A percentile compares a stretch with the other conserved stretches of the same genome.
phyloP scores from a whole-genome alignment of 2,888 invertebrate genomes.

The Stomorhina lunata region DNA sequence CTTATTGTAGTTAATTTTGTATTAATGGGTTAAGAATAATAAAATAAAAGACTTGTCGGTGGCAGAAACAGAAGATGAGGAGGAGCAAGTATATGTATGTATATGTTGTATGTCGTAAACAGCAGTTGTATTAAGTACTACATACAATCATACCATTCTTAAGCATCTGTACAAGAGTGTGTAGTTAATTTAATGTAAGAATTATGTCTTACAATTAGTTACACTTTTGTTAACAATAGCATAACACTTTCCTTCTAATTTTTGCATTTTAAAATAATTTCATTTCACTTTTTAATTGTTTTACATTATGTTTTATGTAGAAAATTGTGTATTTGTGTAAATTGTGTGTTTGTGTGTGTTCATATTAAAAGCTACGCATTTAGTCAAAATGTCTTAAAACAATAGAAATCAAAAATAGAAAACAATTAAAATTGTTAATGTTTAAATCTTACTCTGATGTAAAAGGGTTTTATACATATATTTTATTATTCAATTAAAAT shows the following conservation, averaged over 20 bases:
- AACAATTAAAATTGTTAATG: constrained; percentile 27
- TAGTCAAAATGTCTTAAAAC: constrained; percentile 8
- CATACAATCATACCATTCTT: too few relatives aligned
- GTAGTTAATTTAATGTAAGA: constrained; percentile 67
- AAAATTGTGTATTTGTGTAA: constrained; percentile 1
- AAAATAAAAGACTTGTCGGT: constrained; percentile 25
- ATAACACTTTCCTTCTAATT: constrained; percentile 28
- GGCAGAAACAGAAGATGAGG: background rate
- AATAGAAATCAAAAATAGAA: background rate
- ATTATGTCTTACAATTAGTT: constrained; percentile 68
- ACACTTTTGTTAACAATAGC: constrained; percentile 62
- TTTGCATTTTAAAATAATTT: constrained; percentile 29
- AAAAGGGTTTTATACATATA: constrained; percentile 33
- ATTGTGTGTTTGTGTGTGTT: background rate
- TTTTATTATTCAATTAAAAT: constrained; percentile 38
- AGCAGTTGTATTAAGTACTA: too few relatives aligned
- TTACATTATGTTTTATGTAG: constrained; percentile 41
- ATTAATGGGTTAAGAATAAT: constrained; percentile 62
- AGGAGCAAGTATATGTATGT: background rate
- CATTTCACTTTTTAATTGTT: constrained; percentile 49
- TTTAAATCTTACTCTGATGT: background rate
- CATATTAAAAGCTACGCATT: background rate
- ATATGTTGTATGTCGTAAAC: background rate
- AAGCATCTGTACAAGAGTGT: background rate
- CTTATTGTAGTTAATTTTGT: constrained; percentile 55